Evolutionary conservation across 2,113 vertebrate genomes (phyloP).

Genomic region (Merops nubicus): DNA sequence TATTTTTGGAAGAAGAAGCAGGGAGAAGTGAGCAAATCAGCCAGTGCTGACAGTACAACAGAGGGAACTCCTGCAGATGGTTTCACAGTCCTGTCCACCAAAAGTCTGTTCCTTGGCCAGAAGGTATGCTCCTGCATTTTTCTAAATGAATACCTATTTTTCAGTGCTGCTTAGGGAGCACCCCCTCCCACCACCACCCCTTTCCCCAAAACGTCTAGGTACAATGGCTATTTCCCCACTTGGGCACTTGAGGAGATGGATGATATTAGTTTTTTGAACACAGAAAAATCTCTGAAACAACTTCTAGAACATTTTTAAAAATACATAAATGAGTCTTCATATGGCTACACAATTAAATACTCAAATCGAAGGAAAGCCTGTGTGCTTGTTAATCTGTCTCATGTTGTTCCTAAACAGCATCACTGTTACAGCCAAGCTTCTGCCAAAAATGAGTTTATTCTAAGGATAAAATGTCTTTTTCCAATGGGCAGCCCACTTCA

Average conservation of each 20-base stretch:
- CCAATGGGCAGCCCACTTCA: constrained; percentile 58
- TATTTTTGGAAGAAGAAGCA: constrained; percentile 86
- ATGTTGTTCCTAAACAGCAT: constrained; percentile 1
- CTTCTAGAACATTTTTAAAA: not conserved
- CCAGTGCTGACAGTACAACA: constrained; percentile 93
- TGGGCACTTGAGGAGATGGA: not conserved
- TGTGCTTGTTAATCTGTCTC: constrained; percentile 6
- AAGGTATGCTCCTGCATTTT: constrained; percentile 84
- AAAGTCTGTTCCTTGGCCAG: constrained; percentile 98
- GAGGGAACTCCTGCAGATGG: constrained; percentile 89
- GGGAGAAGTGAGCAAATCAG: constrained; percentile 92
- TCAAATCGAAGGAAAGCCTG: constrained; percentile 18
- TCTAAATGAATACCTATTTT: not conserved
- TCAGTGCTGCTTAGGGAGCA: constrained; percentile 3
- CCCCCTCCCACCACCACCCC: not conserved
- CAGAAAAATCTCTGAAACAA: not conserved
- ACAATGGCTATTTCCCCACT: constrained; percentile 1
- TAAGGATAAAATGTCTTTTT: constrained; percentile 57
- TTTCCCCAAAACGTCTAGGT: not conserved
- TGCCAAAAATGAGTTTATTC: constrained; percentile 56
- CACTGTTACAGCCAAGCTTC: constrained; percentile 36
- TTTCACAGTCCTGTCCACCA: constrained; percentile 96
- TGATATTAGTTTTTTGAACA: not conserved
- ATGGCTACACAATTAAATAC: not conserved
- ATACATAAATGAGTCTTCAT: not conserved